Evolutionary conservation across 1,140 invertebrate species (phyloP).

Genomic region (Laodelphax striatellus): DNA sequence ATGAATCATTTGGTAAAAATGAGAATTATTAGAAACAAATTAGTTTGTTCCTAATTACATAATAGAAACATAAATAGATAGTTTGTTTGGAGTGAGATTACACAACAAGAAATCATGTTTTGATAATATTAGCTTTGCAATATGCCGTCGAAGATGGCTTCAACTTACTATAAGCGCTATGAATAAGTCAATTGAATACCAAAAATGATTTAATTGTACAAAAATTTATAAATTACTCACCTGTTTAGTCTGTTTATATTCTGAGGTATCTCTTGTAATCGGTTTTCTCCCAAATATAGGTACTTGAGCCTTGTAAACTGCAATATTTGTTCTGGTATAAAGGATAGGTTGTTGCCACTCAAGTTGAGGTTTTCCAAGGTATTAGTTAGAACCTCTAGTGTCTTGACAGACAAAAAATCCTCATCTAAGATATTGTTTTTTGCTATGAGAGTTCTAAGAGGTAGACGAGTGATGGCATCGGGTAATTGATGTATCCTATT

Average conservation of each 20-base stretch:
- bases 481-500: slow-evolving; percentile 68
- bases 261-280: slow-evolving; percentile 65
- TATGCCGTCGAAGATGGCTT: too few relatives aligned
- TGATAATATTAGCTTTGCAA: too few relatives aligned
- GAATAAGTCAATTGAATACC: too few relatives aligned
- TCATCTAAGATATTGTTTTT: slow-evolving; percentile 73
- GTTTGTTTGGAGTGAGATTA: too few relatives aligned
- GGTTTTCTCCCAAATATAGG: slow-evolving; percentile 83
- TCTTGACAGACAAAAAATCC: slow-evolving; percentile 75
- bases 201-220: not conserved
- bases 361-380: slow-evolving; percentile 75
- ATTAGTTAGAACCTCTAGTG: slow-evolving; percentile 44
- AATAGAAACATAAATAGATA: too few relatives aligned
- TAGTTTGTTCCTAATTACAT: too few relatives aligned
- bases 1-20: too few relatives aligned
- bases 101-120: too few relatives aligned
- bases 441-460: slow-evolving; percentile 63
- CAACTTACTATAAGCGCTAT: too few relatives aligned
- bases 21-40: too few relatives aligned
- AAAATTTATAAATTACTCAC: slow-evolving; percentile 34
- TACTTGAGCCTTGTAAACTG: slow-evolving; percentile 63
- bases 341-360: slow-evolving; percentile 75
- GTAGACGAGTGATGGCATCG: slow-evolving; percentile 58
- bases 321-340: slow-evolving; percentile 77
- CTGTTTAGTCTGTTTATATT: slow-evolving; percentile 67